Conservation (phyloP, 2,797 vertebrate genomes). For the Myiotriccus ornatus region DNA sequence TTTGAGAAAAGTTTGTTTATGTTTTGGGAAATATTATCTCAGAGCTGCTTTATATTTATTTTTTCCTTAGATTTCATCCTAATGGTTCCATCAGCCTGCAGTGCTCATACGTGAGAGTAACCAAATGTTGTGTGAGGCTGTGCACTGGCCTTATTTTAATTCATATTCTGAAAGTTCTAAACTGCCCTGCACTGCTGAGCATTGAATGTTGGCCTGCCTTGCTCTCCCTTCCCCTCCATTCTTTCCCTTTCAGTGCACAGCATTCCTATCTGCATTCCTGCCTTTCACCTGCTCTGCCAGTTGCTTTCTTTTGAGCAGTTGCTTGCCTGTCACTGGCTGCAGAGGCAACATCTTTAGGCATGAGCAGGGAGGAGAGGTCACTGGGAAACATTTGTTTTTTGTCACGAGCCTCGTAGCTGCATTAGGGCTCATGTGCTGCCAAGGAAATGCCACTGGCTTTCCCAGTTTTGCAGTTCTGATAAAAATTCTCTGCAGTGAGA, state of each 20-base stretch:
- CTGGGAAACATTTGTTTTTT: neutral
- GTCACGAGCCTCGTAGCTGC: neutral
- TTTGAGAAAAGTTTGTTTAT: neutral
- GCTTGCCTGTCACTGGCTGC: neutral
- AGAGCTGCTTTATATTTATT: neutral
- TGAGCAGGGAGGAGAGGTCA: neutral
- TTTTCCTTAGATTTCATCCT: neutral
- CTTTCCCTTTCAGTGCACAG: neutral
- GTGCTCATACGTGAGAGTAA: fast-evolving
- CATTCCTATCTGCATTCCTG: neutral
- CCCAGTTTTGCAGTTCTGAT: conserved; percentile 1
- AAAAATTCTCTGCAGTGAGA: neutral
- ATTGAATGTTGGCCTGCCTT: neutral
- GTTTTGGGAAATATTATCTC: neutral
- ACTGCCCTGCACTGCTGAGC: neutral
- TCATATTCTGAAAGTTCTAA: neutral
- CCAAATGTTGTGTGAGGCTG: neutral
- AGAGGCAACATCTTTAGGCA: neutral
- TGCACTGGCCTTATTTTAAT: too few relatives aligned
- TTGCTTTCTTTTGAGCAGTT: neutral
- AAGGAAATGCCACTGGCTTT: neutral
- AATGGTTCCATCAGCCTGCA: neutral
- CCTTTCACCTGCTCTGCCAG: neutral
- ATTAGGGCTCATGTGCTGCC: neutral
- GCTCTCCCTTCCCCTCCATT: neutral